These are phyloP conservation scores for Mionectes macconnelli DNA, from an alignment of 2,113 vertebrate genomes.

Conservation along the genomic window DNA sequence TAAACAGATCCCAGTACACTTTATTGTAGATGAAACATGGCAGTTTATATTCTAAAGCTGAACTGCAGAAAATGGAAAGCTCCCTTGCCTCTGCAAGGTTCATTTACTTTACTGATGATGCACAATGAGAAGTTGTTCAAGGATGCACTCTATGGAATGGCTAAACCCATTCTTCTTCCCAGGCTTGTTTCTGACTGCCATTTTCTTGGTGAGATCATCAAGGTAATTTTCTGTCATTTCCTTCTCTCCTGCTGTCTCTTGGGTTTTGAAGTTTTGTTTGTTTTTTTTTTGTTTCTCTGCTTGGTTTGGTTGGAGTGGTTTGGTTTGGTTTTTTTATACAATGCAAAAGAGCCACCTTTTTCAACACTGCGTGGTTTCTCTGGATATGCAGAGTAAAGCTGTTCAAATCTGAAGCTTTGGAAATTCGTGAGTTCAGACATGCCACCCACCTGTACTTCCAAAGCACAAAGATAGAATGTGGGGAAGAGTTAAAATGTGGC, in stretches of 20 bases:
- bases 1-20: background rate
- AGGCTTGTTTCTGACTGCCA: background rate
- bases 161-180: background rate
- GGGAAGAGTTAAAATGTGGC: background rate
- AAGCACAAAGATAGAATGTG: background rate
- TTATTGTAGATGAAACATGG: background rate
- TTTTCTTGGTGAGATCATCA: background rate
- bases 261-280: background rate
- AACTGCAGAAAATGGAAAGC: background rate
- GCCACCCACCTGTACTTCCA: background rate
- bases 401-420: background rate
- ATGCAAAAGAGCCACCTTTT: background rate
- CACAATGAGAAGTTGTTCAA: rapidly evolving
- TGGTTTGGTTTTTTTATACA: background rate
- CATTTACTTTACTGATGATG: background rate
- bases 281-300: background rate
- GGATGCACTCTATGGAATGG: background rate
- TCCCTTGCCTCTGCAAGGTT: background rate
- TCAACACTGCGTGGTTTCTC: background rate
- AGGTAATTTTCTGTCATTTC: background rate
- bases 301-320: no score
- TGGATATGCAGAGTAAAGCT: background rate
- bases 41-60: background rate
- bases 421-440: background rate
- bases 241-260: background rate